phyloP scores from a whole-genome alignment of 92 coral and sea anemone species.

The Palythoa heliodiscus region DNA sequence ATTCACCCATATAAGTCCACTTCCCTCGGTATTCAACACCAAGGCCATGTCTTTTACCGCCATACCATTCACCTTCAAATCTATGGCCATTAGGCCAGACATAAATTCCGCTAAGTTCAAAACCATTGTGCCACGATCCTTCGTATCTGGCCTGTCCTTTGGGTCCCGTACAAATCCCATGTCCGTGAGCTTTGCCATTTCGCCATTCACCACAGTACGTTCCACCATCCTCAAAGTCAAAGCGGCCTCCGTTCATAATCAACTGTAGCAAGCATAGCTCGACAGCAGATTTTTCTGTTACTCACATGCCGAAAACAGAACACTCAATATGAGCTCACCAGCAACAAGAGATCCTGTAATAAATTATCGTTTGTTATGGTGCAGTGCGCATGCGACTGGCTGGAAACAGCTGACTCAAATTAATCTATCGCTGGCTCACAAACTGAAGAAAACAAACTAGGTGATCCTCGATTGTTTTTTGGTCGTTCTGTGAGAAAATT shows the following conservation, averaged over 20 bases:
- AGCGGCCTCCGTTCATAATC: constrained; percentile 93
- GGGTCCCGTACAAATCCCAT: constrained; percentile 92
- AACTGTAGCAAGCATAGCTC: constrained; percentile 81
- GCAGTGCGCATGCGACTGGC: constrained; percentile 18
- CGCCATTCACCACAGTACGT: constrained; percentile 93
- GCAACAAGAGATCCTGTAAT: constrained; percentile 24
- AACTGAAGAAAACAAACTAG: too few relatives aligned
- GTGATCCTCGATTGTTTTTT: too few relatives aligned
- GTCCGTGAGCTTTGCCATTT: constrained; percentile 90
- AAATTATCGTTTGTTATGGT: constrained; percentile 21
- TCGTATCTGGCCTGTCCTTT: constrained; percentile 95
- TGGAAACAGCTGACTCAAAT: constrained; percentile 34
- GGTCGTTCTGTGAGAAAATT: too few relatives aligned
- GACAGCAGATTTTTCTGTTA: constrained; percentile 34
- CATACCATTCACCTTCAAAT: constrained; percentile 85
- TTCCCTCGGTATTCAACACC: constrained; percentile 89
- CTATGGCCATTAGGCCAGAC: constrained; percentile 94
- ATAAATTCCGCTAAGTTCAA: constrained; percentile 86
- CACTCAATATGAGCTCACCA: constrained; percentile 31
- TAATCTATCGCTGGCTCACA: background rate
- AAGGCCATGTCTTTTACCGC: constrained; percentile 85
- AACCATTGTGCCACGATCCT: constrained; percentile 90
- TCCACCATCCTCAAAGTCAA: constrained; percentile 97
- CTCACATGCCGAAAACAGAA: constrained; percentile 48
- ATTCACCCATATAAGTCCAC: constrained; percentile 88